Evolutionary conservation across 2,888 invertebrate genomes (phyloP), one percentile per base, ranked within the genome.

Genomic region (Acanthococcus lagerstroemiae): DNA sequence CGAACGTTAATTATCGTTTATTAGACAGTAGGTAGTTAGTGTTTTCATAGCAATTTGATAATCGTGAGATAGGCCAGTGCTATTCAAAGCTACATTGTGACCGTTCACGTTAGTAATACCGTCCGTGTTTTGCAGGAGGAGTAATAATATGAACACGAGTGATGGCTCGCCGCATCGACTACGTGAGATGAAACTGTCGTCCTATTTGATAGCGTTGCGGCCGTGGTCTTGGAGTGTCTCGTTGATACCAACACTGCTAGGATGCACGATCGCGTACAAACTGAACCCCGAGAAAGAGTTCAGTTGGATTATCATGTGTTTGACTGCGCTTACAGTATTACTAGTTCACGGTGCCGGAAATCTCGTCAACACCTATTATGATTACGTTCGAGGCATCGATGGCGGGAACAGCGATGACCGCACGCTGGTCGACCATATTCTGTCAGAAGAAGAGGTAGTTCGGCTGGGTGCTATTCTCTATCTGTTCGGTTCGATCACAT

Each of bases 331-430:
- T 72, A 94, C 93, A 3, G 87, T 93, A 22, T 82, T 94, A 68
- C 90, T 89, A 1, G 95, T 95, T 3, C 95, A 96, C 75, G 93
- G 94, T 68, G 95, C 95, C 68, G 95, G 95, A 61, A 96, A 96
- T 78, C 86, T 95, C 46, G 95, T 96, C 24, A 95, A 95, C 77
- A 95, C 95, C 0, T 95, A 95, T 76, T 95, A 88, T 76, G 95
- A 96, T 77, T 96, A 89, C 75, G 85, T 90, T 30, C 91, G 91
- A 79, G 95, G 90, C 55, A 93, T 95, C 66, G 95, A 96, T 76
- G 90, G 88, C 75, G 83, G 89, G 69, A 92, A 90, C 78, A 91
- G 93, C 71, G 95, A 95, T 74, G 95, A 95, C 75, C 82, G 95
- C 74, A 95, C 92, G 71, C 80, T 95, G 65, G 95, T 95, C n/a